These are phyloP conservation scores for Zaprionus capensis DNA, from an alignment of 1,140 invertebrate species.

Conservation along the genomic window DNA sequence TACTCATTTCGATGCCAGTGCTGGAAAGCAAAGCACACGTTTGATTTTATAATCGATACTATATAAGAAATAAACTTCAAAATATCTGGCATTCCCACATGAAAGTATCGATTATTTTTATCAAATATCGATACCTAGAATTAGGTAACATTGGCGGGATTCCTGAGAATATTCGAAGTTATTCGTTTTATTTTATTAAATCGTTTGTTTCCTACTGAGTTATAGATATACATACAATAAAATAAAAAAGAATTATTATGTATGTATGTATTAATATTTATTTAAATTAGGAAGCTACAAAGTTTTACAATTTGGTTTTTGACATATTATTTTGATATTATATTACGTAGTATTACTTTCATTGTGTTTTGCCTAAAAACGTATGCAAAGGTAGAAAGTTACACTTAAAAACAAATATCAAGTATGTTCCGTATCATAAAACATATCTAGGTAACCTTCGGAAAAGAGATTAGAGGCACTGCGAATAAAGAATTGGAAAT, in stretches of 20 bases:
- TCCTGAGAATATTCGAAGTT: not conserved
- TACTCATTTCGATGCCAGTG: not conserved
- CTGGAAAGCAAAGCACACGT: not conserved
- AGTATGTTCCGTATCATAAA: conserved; percentile 28
- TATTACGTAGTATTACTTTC: conserved; percentile 46
- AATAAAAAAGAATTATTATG: not conserved
- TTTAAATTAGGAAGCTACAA: conserved; percentile 80
- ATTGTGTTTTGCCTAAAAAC: conserved; percentile 66
- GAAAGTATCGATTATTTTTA: not conserved
- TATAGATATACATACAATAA: not conserved
- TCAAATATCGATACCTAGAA: not conserved
- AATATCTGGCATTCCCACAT: not conserved
- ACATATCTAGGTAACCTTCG: conserved; percentile 34
- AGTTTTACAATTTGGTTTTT: conserved; percentile 68
- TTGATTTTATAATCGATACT: not conserved
- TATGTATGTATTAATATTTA: conserved; percentile 65
- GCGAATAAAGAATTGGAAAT: conserved; percentile 10
- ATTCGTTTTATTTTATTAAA: no score
- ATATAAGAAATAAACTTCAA: not conserved
- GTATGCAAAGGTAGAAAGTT: conserved; percentile 71
- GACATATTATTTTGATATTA: conserved; percentile 50
- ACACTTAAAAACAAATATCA: conserved; percentile 56
- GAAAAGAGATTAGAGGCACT: conserved; percentile 34
- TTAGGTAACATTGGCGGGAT: not conserved
- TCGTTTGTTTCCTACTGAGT: no score